Base-by-base conservation (phyloP, 1,140 invertebrate species). In the Megathymus violae region DNA sequence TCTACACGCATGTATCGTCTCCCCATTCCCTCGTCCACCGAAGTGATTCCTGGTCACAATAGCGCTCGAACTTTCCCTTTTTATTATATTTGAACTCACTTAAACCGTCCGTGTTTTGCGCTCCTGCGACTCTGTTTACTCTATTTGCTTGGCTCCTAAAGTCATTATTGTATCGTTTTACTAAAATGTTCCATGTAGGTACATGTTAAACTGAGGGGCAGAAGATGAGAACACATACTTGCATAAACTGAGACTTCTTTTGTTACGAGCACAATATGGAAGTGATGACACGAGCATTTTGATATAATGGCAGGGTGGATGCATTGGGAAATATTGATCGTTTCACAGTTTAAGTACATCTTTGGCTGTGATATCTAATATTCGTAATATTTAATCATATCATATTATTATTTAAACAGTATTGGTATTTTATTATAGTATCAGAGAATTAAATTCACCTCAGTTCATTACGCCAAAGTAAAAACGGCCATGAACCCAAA, bases 41-140 rank as follows among this genome's bases (percentile, higher is more conserved):
- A 72, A 74, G 76, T 79, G 79, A 79, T 85, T 85, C 76, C 74
- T 68, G 48, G 38, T 74, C 71, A 88, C 85, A 88, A 88, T 85
- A 69, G 76, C 51, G 15, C 64, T 62, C 70, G 4, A 67, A 77
- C 78, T 80, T 85, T 83, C 74, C 76, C 72, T 84, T 85, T 86
- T 86, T 88, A n/a, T 83, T 75, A 64, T 87, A 83, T 89, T 89
- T 89, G 82, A 86, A 82, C 74, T 83, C 76, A 88, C 83, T 88
- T 85, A 86, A 85, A 88, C 76, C 80, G 61, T 61, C 66, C 74
- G 62, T 80, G 67, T 67, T 75, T 79, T 77, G 76, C 62, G 76
- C 75, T 76, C 64, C 70, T 70, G 67, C 62, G 66, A 69, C 71
- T 80, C 80, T 81, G 74, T 82, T 85, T 80, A 76, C 69, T 79